Evolutionary conservation across 2,797 vertebrate genomes (phyloP).

Genomic region (Poeciliopsis gracilis): DNA sequence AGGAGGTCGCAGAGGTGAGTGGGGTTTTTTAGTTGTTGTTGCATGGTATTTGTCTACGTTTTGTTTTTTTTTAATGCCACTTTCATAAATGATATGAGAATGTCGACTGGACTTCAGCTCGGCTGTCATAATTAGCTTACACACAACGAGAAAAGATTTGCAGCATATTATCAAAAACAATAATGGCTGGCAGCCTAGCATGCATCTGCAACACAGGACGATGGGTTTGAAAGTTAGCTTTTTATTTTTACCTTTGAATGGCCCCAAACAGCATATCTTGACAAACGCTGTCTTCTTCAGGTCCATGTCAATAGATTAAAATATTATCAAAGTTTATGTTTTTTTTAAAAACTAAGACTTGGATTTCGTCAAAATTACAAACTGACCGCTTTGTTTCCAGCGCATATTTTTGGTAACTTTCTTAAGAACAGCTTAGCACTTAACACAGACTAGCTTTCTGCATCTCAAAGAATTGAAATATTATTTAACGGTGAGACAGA

Average conservation of each 20-base stretch:
- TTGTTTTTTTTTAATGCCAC: neutral
- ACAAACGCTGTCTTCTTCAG: neutral
- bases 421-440: neutral
- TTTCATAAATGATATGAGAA: neutral
- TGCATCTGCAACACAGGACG: neutral
- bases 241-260: neutral
- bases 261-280: neutral
- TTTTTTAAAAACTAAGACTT: neutral
- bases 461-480: neutral
- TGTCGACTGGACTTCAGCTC: neutral
- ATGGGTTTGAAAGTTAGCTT: neutral
- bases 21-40: neutral
- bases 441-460: neutral
- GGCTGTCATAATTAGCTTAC: neutral
- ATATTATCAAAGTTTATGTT: neutral
- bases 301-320: neutral
- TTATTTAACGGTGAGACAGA: neutral
- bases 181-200: neutral
- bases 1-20: conserved; percentile 95
- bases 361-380: neutral
- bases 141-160: neutral
- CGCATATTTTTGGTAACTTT: neutral
- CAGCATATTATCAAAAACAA: neutral
- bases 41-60: neutral
- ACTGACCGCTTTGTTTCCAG: neutral